phyloP scores from a whole-genome alignment of 1,140 invertebrate species.

The Heterodera carotae region DNA sequence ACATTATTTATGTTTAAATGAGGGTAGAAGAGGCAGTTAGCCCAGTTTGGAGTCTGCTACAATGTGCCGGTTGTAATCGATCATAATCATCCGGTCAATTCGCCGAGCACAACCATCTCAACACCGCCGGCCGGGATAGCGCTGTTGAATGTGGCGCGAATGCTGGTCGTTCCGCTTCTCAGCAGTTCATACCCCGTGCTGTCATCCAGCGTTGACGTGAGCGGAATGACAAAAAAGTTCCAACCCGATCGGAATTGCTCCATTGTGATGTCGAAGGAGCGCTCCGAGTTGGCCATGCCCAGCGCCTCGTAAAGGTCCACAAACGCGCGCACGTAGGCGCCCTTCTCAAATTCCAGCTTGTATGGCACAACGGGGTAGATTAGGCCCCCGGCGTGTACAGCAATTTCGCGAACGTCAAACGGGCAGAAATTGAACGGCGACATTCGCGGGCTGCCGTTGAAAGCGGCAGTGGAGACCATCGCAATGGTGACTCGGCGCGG shows the following conservation, averaged over 20 bases:
- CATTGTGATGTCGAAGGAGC: constrained; percentile 28
- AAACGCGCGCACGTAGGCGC: constrained; percentile 7
- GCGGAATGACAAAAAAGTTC: no score
- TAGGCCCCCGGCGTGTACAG: constrained; percentile 11
- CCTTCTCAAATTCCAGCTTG: constrained; percentile 31
- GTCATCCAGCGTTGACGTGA: no score
- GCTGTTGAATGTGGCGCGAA: no score
- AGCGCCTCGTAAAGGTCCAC: no score
- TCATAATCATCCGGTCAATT: background rate
- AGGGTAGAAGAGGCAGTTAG: no score
- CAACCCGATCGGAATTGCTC: constrained; percentile 30
- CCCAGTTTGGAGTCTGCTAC: no score
- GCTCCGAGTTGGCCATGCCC: no score
- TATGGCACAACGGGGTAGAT: constrained; percentile 31
- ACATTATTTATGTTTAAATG: no score
- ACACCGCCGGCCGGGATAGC: constrained; percentile 14
- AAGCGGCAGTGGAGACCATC: constrained; percentile 18
- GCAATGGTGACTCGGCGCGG: constrained; percentile 28
- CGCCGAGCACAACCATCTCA: background rate
- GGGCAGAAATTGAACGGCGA: constrained; percentile 32
- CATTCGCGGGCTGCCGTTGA: constrained; percentile 21
- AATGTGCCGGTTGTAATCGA: no score
- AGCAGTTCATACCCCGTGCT: no score
- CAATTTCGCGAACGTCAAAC: constrained; percentile 26
- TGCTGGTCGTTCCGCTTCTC: no score